Conservation (phyloP, 2,797 vertebrate genomes). For the Ctenopoma kingsleyae region DNA sequence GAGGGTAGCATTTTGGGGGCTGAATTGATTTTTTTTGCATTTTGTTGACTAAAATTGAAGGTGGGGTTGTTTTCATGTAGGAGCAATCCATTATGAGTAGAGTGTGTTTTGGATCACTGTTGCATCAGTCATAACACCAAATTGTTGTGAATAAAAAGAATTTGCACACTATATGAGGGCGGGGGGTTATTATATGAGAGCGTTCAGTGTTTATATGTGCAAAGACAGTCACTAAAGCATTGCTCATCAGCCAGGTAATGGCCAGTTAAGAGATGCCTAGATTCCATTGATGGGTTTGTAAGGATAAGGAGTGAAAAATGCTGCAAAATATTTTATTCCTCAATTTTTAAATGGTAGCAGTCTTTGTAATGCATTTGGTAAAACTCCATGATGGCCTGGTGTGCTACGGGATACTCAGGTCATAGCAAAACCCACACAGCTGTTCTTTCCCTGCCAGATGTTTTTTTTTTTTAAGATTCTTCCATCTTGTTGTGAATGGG, state of each 20-base stretch:
- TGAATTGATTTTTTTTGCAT: slow-evolving; percentile 39
- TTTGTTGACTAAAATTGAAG: slow-evolving; percentile 38
- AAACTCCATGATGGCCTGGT: slow-evolving; percentile 36
- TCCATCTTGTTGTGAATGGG: slow-evolving; percentile 32
- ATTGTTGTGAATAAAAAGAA: slow-evolving; percentile 41
- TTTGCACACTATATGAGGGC: slow-evolving; percentile 31
- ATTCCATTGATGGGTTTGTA: slow-evolving; percentile 44
- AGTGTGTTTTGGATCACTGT: slow-evolving; percentile 35
- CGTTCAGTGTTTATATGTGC: slow-evolving; percentile 39
- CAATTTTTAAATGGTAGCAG: slow-evolving; percentile 49
- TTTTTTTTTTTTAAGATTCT: slow-evolving; percentile 39
- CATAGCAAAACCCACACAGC: slow-evolving; percentile 26
- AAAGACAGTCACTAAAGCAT: slow-evolving; percentile 51
- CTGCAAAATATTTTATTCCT: slow-evolving; percentile 66
- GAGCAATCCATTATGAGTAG: slow-evolving; percentile 41
- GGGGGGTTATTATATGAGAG: slow-evolving; percentile 19
- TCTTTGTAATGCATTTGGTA: slow-evolving; percentile 45
- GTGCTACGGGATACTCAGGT: slow-evolving; percentile 61
- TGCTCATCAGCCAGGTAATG: slow-evolving; percentile 60
- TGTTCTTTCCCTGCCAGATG: slow-evolving; percentile 23
- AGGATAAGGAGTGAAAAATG: slow-evolving; percentile 51
- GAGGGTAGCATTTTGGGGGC: slow-evolving; percentile 33
- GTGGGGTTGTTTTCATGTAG: slow-evolving; percentile 42
- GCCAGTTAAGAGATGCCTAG: slow-evolving; percentile 48
- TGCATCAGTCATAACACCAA: slow-evolving; percentile 44